Conservation (phyloP, 2,888 invertebrate species). For the Rotaria magnacalcarata region DNA sequence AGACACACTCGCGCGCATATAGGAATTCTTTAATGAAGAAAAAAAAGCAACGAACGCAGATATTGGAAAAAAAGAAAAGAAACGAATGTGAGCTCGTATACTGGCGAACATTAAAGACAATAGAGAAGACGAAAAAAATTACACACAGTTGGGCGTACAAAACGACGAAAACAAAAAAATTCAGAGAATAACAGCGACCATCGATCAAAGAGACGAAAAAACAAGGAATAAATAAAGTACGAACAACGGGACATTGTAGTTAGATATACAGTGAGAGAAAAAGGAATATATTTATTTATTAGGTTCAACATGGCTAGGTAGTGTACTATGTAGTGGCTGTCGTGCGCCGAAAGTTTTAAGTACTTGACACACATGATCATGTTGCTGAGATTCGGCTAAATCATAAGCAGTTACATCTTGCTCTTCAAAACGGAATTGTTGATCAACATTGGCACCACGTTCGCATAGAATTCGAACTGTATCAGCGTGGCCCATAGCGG, state of each 20-base stretch:
- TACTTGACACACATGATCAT: conserved; percentile 44
- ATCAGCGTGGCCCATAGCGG: conserved; percentile 45
- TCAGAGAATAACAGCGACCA: not conserved
- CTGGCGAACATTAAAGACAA: not conserved
- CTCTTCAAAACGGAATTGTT: conserved; percentile 43
- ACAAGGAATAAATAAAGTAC: conserved; percentile 11
- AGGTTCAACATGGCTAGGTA: conserved; percentile 17
- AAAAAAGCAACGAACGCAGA: not conserved
- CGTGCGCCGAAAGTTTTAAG: conserved; percentile 40
- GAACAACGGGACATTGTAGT: conserved; percentile 8
- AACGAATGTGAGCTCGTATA: conserved; percentile 10
- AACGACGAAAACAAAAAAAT: not conserved
- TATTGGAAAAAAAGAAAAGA: not conserved
- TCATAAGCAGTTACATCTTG: conserved; percentile 46
- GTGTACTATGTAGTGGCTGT: conserved; percentile 9
- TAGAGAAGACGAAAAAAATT: not conserved
- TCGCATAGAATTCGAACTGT: conserved; percentile 44
- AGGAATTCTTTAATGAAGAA: not conserved
- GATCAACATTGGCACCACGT: conserved; percentile 46
- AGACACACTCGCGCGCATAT: not conserved
- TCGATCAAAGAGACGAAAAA: not conserved
- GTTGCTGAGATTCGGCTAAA: conserved; percentile 45
- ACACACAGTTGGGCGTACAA: conserved; percentile 14
- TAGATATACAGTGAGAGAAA: not conserved
- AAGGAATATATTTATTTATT: conserved; percentile 2